Evolutionary conservation across 1,140 invertebrate species (phyloP).

Genomic region (Oppia nitens): DNA sequence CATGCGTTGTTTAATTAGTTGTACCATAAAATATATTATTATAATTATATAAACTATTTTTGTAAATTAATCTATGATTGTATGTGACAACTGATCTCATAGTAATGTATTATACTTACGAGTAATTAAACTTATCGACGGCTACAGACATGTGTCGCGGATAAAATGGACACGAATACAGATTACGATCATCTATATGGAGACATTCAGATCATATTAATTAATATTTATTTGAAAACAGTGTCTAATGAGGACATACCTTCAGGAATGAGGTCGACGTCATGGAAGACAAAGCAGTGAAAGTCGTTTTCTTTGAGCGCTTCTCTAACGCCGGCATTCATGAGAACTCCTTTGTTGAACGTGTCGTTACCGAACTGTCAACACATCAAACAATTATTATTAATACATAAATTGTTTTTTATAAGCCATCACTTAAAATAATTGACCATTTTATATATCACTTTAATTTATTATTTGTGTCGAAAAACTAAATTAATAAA

Average conservation of each 20-base stretch:
- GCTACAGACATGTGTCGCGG: slow-evolving; percentile 89
- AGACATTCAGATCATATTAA: background rate
- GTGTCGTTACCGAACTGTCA: slow-evolving; percentile 36
- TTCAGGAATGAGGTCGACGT: slow-evolving; percentile 81
- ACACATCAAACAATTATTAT: no score
- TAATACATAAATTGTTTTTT: no score
- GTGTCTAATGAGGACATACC: background rate
- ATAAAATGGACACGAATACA: slow-evolving; percentile 76
- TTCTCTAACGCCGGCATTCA: slow-evolving; percentile 75
- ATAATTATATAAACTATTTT: no score
- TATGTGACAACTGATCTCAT: no score
- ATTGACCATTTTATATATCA: no score
- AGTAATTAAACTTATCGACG: slow-evolving; percentile 71
- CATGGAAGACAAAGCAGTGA: slow-evolving; percentile 83
- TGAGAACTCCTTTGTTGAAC: slow-evolving; percentile 82
- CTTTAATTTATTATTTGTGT: no score
- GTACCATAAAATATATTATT: no score
- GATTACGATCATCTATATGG: slow-evolving; percentile 49
- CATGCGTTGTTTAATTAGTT: no score
- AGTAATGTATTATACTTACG: slow-evolving; percentile 38
- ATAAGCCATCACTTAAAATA: no score
- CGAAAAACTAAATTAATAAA: no score
- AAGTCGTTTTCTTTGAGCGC: slow-evolving; percentile 44
- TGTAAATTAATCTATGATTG: no score
- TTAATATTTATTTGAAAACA: background rate